Percentiles rank a stretch among this genome's conserved stretches.
These are phyloP conservation scores for Lordiphosa collinella DNA, from an alignment of 1,140 invertebrate genomes.

Conservation along the genomic window DNA sequence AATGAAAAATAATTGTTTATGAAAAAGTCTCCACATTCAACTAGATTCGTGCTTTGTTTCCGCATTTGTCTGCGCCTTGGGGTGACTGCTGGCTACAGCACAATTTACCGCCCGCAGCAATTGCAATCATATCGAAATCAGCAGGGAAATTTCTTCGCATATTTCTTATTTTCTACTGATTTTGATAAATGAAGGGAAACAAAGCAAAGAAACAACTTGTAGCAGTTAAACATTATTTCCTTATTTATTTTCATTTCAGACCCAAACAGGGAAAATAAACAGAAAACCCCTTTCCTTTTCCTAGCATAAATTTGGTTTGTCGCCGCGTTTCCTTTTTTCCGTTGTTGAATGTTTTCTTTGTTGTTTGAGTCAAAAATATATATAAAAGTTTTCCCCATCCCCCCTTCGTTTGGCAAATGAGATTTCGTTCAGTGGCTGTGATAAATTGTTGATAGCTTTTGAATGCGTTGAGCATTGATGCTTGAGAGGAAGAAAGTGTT, in stretches of 20 bases:
- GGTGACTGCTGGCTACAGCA: too few relatives aligned
- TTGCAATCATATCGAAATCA: constrained; percentile 45
- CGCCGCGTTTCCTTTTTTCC: constrained; percentile 35
- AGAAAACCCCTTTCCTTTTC: too few relatives aligned
- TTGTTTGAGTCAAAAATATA: constrained; percentile 11
- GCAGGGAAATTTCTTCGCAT: constrained; percentile 35
- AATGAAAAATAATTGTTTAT: constrained; percentile 14
- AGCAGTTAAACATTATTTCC: constrained; percentile 66
- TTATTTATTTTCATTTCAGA: constrained; percentile 56
- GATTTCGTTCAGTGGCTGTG: constrained; percentile 69
- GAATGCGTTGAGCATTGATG: constrained; percentile 62
- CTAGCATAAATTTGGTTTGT: constrained; percentile 65
- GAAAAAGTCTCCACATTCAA: too few relatives aligned
- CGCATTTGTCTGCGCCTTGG: neutral
- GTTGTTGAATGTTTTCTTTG: constrained; percentile 37
- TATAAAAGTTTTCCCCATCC: constrained; percentile 38
- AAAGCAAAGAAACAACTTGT: constrained; percentile 23
- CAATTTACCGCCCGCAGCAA: neutral
- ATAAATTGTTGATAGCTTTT: constrained; percentile 72
- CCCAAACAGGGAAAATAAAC: too few relatives aligned
- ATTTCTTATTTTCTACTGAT: constrained; percentile 43
- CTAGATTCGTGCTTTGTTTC: constrained; percentile 19
- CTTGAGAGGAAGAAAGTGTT: neutral
- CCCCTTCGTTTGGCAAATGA: constrained; percentile 53
- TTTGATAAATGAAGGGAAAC: constrained; percentile 58